Conservation (phyloP, 2,113 vertebrate species). For the Rhodinocichla rosea region DNA sequence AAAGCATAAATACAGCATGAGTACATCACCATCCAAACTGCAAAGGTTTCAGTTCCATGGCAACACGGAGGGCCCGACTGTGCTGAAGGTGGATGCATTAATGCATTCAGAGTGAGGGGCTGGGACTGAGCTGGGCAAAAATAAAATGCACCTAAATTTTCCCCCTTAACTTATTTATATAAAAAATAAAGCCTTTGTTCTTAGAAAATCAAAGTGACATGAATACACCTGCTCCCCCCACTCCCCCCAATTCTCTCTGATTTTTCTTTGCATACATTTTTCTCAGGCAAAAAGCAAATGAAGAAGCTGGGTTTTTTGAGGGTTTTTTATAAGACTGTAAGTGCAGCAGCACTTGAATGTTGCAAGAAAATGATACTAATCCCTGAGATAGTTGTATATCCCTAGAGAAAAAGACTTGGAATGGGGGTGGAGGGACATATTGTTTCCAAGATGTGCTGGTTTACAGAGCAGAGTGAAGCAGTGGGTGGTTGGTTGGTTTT, state of each 20-base stretch:
- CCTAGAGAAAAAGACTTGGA: neutral
- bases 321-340: neutral
- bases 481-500: neutral
- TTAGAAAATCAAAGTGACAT: conserved; percentile 3
- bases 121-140: conserved; percentile 11
- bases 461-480: neutral
- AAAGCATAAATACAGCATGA: neutral
- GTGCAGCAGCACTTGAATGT: neutral
- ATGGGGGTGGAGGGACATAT: neutral
- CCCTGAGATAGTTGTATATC: neutral
- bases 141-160: neutral
- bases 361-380: conserved; percentile 11
- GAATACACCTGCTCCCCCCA: neutral
- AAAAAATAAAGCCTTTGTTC: conserved; percentile 44
- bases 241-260: neutral
- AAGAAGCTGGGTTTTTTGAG: neutral
- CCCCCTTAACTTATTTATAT: neutral
- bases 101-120: conserved; percentile 34
- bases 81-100: conserved; percentile 58
- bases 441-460: neutral
- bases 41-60: conserved; percentile 72
- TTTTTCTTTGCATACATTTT: neutral
- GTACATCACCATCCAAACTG: conserved; percentile 27
- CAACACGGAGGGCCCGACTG: conserved; percentile 57
- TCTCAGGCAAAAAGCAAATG: neutral